Evolutionary conservation across 37 sponge, comb jelly and placozoan species (phyloP), one percentile per base, ranked within the genome.

Genomic region (Halisarca cf. caerulea): DNA sequence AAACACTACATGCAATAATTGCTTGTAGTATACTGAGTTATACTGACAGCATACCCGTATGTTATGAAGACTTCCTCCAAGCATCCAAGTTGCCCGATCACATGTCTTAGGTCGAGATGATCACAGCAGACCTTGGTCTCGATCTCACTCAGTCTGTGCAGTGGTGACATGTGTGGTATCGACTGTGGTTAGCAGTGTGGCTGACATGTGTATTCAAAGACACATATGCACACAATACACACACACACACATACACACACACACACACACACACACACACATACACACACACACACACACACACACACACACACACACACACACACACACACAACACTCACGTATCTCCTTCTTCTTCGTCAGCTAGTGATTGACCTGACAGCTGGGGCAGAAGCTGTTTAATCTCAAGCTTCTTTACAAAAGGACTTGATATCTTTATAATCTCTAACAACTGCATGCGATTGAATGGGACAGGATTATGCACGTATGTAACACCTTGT

Each of bases 361-460:
- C 38, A 0, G 68, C 24, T 3, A 70, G 14, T n/a, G 38, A 35
- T 34, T 84, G 59, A 41, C 84, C 95, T 37, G 58, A 72, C 35
- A 85, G 88, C 8, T 84, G 90, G 15, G 96, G 96, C 30, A 97
- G 83, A 23, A 95, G 88, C 61, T 97, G 96, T 33, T 51, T 79
- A 4, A 97, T 79, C 38, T 82, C 58, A 36, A 97, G 73, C 23
- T 86, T 39, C 66, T 78, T 84, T 34, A 97, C 87, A 87, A 89
- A 97, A 23, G 78, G 83, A 71, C 86, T 86, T 33, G 90, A 95
- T 39, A 97, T 40, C 58, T 86, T 36, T 62, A 97, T 66, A 33
- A 85, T 38, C 41, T 88, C 89, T 30, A 83, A 80, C 41, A 97
- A 58, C 98, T 96, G 79, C 55, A 83, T 45, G 38, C 11, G 20